These are phyloP conservation scores for Apis mellifera DNA, from an alignment of 1,140 invertebrate species.

Conservation along the genomic window Amel_HAv3.1 CM009940.2:4903501-4904000, in stretches of 20 bases:
- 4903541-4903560: neutral
- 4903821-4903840: conserved; percentile 21
- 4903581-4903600: neutral
- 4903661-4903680: neutral
- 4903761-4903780: neutral
- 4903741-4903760: neutral
- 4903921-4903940: neutral
- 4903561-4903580: neutral
- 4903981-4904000: neutral
- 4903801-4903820: neutral
- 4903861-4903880: neutral
- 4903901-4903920: neutral
- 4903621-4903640: neutral
- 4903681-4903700: neutral
- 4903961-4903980: neutral
- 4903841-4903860: conserved; percentile 10
- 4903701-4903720: neutral
- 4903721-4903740: neutral
- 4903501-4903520: neutral
- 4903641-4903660: neutral
- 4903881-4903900: neutral
- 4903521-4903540: neutral
- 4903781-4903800: neutral
- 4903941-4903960: neutral
- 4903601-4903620: neutral